Evolutionary conservation across 2,113 vertebrate genomes (phyloP).

Genomic region (Megaceryle maxima): DNA sequence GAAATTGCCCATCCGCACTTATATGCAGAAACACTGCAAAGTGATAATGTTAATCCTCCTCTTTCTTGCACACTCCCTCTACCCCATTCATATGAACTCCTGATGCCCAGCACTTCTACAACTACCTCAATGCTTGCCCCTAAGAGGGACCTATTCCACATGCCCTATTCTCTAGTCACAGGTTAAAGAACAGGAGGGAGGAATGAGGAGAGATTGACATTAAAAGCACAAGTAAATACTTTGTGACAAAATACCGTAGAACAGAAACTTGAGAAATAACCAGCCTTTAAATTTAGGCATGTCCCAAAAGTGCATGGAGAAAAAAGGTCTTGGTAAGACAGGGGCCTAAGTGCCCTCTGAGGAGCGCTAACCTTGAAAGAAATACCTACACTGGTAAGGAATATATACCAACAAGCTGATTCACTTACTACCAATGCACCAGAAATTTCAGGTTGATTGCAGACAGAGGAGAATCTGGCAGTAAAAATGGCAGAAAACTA

Average conservation of each 20-base stretch:
- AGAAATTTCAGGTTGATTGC: neutral
- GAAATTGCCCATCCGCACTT: neutral
- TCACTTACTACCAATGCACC: neutral
- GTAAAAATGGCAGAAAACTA: neutral
- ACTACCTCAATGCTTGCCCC: fast-evolving
- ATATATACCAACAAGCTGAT: neutral
- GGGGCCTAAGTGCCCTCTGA: neutral
- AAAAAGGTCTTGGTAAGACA: neutral
- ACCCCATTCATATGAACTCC: neutral
- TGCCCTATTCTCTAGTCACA: fast-evolving
- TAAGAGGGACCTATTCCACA: neutral
- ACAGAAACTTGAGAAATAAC: neutral
- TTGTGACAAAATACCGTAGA: neutral
- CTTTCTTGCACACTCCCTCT: neutral
- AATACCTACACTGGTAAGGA: neutral
- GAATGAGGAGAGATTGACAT: neutral
- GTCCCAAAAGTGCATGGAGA: neutral
- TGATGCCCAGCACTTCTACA: neutral
- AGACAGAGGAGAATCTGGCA: neutral
- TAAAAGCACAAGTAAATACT: neutral
- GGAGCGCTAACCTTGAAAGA: neutral
- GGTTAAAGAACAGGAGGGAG: neutral
- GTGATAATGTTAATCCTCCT: neutral
- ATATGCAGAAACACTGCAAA: neutral
- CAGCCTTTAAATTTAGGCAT: neutral